Conservation (phyloP, 2,113 vertebrate genomes). For the Apteryx mantelli region DNA sequence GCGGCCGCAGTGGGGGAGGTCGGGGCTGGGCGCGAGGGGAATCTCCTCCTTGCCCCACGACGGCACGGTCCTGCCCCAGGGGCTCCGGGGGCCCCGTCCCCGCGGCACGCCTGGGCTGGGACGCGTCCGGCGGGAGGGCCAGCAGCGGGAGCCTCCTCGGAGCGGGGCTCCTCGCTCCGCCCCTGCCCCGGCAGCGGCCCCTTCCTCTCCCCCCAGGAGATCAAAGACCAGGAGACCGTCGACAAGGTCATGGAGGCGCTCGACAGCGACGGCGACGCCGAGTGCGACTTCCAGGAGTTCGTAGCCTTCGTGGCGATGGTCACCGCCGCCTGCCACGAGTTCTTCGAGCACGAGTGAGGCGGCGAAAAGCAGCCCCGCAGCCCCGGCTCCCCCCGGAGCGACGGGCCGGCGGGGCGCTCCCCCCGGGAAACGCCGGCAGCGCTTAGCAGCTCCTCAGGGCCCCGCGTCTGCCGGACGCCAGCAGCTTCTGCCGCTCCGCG, state of each 20-base stretch:
- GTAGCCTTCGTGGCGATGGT: slow-evolving; percentile 86
- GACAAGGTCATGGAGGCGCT: slow-evolving; percentile 88
- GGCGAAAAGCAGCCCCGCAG: not conserved
- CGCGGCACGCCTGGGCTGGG: not conserved
- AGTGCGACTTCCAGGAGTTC: slow-evolving; percentile 90
- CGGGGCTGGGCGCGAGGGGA: not conserved
- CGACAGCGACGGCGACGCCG: slow-evolving; percentile 83
- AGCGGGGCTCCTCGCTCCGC: fast-evolving
- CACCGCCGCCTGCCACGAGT: slow-evolving; percentile 85
- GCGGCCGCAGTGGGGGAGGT: not conserved
- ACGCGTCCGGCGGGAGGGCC: not conserved
- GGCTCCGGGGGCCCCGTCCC: not conserved
- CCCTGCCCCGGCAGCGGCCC: not conserved
- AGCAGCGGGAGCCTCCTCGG: not conserved
- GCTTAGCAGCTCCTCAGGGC: not conserved
- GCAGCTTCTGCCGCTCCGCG: slow-evolving; percentile 39
- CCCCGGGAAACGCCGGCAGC: not conserved
- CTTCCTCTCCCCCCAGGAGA: slow-evolving; percentile 74
- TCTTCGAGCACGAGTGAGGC: slow-evolving; percentile 81
- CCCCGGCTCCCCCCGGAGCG: not conserved
- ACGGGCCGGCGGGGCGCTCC: not conserved
- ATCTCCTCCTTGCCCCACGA: too few species aligned
- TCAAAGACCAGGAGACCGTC: slow-evolving; percentile 86
- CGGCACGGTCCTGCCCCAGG: not conserved
- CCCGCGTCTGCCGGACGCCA: not conserved